These are phyloP conservation scores for Cepaea hortensis DNA, from an alignment of 2,888 invertebrate genomes.

Conservation along the genomic window DNA sequence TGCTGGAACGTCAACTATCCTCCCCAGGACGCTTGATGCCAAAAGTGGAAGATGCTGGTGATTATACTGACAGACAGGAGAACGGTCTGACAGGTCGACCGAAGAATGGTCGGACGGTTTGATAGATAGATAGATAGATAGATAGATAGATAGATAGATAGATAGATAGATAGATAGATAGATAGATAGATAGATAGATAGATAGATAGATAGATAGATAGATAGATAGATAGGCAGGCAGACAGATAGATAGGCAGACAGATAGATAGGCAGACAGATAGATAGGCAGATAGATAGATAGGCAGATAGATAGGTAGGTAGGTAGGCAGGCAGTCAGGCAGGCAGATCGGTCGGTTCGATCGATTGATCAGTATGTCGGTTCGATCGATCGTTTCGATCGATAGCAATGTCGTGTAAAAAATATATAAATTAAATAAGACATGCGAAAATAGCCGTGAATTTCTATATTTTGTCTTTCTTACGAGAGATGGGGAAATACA, in stretches of 20 bases:
- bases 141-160: neutral
- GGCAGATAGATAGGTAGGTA: neutral
- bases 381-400: neutral
- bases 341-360: neutral
- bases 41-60: too few species aligned
- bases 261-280: neutral
- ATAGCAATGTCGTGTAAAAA: neutral
- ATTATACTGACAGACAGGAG: too few species aligned
- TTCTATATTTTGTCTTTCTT: neutral
- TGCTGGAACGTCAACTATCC: too few species aligned
- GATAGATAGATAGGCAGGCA: slow-evolving; percentile 13
- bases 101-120: neutral
- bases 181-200: slow-evolving; percentile 13
- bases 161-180: neutral
- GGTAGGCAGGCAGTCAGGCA: too few species aligned
- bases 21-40: too few species aligned
- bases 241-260: neutral
- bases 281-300: slow-evolving; percentile 2
- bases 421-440: neutral
- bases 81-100: too few species aligned
- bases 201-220: slow-evolving; percentile 13
- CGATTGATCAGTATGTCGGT: neutral
- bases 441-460: neutral
- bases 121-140: slow-evolving; percentile 13
- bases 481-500: neutral